Base-by-base conservation (phyloP, 2,797 vertebrate genomes). In the Tragelaphus eurycerus region DNA sequence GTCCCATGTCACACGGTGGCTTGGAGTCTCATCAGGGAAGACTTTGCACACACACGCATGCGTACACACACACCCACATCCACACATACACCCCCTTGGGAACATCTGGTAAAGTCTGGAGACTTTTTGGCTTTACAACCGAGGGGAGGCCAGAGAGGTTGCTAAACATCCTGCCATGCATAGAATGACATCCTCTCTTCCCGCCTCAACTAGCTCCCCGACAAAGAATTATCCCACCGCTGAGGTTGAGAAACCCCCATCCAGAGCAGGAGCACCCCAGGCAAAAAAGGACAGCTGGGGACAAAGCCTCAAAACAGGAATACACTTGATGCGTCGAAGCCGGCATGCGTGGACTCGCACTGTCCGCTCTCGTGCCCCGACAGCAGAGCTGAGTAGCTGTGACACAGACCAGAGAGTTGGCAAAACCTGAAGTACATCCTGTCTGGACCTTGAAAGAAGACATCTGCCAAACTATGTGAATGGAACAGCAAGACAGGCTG, bases 291-390 rank as follows among this genome's bases (percentile, higher is more conserved):
- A 46, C 19, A 46, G 15, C 43, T 11, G n/a, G 52, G 15, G 7
- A 11, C 19, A 13, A 52, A 4, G 71, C 34, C 84, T 82, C 1
- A 8, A 67, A 52, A 31, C 50, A 31, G 55, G n/a, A 74, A 50
- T 2, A 0, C 2, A 1, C n/a, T 1, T 2, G 55, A 2, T 0
- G 46, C 38, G 13, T 6, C n/a, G 2, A 43, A 43, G 84, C 6
- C 1, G 0, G 55, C 25, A 10, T 0, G 14, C 3, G 31, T 4
- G 25, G 11, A 27, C 31, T 17, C 3, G 4, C 23, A 1, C 0
- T 25, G 19, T 52, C 62, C 17, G 13, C 29, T 7, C 19, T 12
- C 5, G 0, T 3, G 43, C 43, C 14, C 17, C 67, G 4, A 4
- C 9, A 0, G 90, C 71, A 86, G 25, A n/a, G 83, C n/a, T 8